Conservation (phyloP, 92 coral and sea anemone species). For the Desmophyllum pertusum region DNA sequence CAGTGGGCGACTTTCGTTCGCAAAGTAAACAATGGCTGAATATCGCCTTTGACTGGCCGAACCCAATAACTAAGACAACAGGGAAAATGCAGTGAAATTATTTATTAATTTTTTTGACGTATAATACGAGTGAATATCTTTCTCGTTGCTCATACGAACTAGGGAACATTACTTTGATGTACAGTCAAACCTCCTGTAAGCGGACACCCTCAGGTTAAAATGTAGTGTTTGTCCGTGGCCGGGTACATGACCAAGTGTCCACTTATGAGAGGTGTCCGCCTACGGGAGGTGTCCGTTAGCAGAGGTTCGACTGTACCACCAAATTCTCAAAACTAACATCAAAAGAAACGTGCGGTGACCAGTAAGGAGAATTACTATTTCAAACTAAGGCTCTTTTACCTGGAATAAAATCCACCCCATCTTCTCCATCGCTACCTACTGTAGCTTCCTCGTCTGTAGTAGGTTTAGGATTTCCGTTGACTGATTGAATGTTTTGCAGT, state of each 20-base stretch:
- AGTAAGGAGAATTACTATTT: not conserved
- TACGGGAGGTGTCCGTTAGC: too few relatives aligned
- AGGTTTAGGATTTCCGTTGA: conserved; percentile 18
- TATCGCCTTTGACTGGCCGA: not conserved
- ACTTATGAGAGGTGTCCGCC: too few relatives aligned
- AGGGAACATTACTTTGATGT: not conserved
- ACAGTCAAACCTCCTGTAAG: too few relatives aligned
- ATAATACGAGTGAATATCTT: not conserved
- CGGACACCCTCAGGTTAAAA: too few relatives aligned
- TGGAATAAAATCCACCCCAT: conserved; percentile 72
- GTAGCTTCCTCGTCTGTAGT: conserved; percentile 56
- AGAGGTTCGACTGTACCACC: too few relatives aligned
- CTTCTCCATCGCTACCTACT: conserved; percentile 52
- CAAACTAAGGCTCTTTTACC: conserved; percentile 38
- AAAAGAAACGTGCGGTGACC: not conserved
- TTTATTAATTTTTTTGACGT: not conserved
- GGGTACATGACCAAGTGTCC: too few relatives aligned
- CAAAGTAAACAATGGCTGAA: too few relatives aligned
- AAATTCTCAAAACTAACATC: not conserved
- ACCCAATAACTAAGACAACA: not conserved
- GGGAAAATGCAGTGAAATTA: too few relatives aligned
- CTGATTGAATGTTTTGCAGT: conserved; percentile 12
- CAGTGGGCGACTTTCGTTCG: too few relatives aligned
- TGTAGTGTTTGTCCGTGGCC: too few relatives aligned
- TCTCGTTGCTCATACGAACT: not conserved